A percentile compares a stretch with the other conserved stretches of the same genome.
These are phyloP conservation scores for Polyommatus iphigenia DNA, from an alignment of 2,888 invertebrate species.

Conservation along the genomic window DNA sequence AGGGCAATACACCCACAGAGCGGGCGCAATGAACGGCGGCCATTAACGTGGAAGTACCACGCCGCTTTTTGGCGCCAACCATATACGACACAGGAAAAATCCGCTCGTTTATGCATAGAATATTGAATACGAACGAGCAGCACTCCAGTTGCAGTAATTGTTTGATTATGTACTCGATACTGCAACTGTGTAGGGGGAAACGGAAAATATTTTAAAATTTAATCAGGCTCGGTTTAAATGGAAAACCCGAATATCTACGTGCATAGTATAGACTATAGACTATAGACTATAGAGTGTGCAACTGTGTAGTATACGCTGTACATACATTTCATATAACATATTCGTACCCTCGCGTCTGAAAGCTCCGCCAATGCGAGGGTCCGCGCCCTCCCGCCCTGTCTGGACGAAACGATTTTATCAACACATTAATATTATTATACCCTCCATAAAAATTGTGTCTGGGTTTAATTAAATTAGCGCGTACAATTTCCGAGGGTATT, in stretches of 20 bases:
- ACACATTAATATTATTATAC: conserved; percentile 26
- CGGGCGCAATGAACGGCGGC: conserved; percentile 77
- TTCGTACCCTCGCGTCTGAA: conserved; percentile 20
- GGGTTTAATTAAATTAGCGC: neutral
- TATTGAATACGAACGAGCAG: conserved; percentile 17
- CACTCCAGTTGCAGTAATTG: neutral
- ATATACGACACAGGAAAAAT: conserved; percentile 43
- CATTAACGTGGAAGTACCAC: conserved; percentile 68
- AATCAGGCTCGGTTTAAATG: conserved; percentile 14
- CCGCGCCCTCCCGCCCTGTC: conserved; percentile 36
- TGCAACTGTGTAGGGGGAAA: neutral
- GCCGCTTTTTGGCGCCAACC: conserved; percentile 75
- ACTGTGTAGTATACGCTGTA: neutral
- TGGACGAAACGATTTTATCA: conserved; percentile 37
- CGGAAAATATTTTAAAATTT: neutral
- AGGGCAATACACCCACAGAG: conserved; percentile 75
- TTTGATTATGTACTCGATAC: neutral
- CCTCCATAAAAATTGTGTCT: conserved; percentile 13
- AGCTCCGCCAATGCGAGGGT: conserved; percentile 34
- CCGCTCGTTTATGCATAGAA: conserved; percentile 34
- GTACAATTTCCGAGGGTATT: neutral
- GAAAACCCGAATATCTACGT: neutral
- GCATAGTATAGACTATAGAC: neutral
- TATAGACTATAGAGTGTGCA: neutral
- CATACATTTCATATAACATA: conserved; percentile 9